Base-by-base conservation (phyloP, 1,140 invertebrate genomes). In the Neodiprion lecontei region DNA sequence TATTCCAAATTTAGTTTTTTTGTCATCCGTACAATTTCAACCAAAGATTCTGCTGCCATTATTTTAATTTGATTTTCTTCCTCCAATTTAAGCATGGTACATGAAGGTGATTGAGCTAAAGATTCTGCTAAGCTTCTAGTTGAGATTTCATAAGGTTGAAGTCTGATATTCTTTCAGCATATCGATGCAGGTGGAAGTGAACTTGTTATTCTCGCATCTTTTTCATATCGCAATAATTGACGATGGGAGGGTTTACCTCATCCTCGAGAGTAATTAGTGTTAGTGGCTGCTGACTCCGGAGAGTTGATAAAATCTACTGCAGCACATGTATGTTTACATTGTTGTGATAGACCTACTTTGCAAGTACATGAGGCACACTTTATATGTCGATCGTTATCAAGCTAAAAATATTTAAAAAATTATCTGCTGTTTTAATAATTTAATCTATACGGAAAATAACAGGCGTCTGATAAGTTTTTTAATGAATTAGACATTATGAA, bases 271-370 rank as follows among this genome's bases (percentile, higher is more conserved):
- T 77, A 40, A 23, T 17, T 72, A 14, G 72, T 77, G 72, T 77
- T 77, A 7, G 72, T 68, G 49, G 47, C 14, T 11, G 72, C 28
- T 14, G 14, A 49, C 40, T 77, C 72, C 10, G 70, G 48, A 14
- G 72, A 77, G 65, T 77, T 77, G 1, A 74, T 65, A 48, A 71
- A 77, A 69, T 68, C 47, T 21, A 74, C 48, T 11, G 74, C 53
- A 14, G 75, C 75, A 76, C 72, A 40, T 40, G 73, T 74, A 65
- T 76, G 75, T 61, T 76, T 76, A 17, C 75, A 76, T 68, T 70
- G 65, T n/a, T 53, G 68, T 17, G 48, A 17, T n/a, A 74, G 65
- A 23, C 75, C 72, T n/a, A 67, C 75, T 70, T 70, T 73, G 65
- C 75, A 76, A 10, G 67, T 47, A 69, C 72, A 76, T 48, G 10